phyloP scores from a whole-genome alignment of 2,113 vertebrate genomes.

The Rostratula benghalensis region DNA sequence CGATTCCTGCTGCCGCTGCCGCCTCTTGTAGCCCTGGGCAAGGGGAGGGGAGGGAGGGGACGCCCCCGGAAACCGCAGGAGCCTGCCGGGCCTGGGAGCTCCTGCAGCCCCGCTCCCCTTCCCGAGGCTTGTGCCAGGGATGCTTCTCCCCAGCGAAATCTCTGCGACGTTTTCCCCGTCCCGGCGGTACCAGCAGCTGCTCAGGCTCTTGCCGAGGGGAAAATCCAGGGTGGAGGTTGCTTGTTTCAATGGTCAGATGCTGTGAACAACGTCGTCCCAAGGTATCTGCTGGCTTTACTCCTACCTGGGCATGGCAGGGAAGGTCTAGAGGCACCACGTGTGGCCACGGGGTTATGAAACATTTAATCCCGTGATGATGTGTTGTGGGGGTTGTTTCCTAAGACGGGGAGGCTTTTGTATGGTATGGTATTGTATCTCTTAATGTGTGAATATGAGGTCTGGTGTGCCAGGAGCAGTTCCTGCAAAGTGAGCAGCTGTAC shows the following conservation, averaged over 20 bases:
- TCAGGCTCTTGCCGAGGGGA: not conserved
- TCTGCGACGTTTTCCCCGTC: rapidly evolving
- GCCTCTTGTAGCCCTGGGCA: not conserved
- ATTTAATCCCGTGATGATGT: rapidly evolving
- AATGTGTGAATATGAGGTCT: rapidly evolving
- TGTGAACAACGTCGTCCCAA: rapidly evolving
- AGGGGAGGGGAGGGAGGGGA: rapidly evolving
- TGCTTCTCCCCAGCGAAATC: not conserved
- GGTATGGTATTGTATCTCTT: too few relatives aligned
- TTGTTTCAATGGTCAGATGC: rapidly evolving
- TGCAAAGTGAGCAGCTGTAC: rapidly evolving
- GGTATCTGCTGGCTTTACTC: not conserved
- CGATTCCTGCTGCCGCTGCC: rapidly evolving
- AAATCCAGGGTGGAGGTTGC: not conserved
- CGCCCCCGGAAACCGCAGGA: not conserved
- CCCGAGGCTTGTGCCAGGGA: rapidly evolving
- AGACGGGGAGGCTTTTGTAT: rapidly evolving
- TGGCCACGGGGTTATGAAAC: not conserved
- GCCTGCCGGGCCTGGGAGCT: not conserved
- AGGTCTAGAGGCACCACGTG: not conserved
- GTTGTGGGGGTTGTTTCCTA: not conserved
- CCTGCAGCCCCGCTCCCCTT: not conserved
- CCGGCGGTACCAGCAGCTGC: not conserved
- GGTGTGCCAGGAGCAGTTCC: rapidly evolving
- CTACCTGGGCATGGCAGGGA: rapidly evolving